Evolutionary conservation across 2,888 invertebrate genomes (phyloP), one percentile per base, ranked within the genome.

Genomic region (Neocrepidodera transversa): DNA sequence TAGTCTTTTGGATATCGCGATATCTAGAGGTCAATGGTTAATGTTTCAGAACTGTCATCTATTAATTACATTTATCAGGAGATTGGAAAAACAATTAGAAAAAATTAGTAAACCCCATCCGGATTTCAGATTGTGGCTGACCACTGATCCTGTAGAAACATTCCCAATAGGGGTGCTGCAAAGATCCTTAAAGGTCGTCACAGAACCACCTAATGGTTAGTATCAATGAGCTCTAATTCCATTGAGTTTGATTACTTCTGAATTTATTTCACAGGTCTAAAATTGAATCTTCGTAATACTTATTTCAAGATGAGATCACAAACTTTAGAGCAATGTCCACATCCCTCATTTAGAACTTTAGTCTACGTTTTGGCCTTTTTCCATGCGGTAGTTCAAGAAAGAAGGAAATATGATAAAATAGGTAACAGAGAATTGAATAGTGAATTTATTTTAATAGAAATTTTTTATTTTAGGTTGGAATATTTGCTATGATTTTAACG

Each of bases 31-130:
- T 0, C 90, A 91, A 72, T 96, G 96, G 96, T 80, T 96, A 62
- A 91, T 96, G 86, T 83, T 95, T 17, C 95, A 95, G 82, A 96
- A 96, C 80, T 96, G 95, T 63, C 96, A 96, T 76, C 81, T 96
- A 47, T 80, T 95, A 17, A 84, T 94, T 7, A 82, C 85, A 2
- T 95, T 95, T 81, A 84, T 95, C 3, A 84, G 87, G 14, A 87
- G 87, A 64, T 79, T 96, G 65, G 95, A 95, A 78, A 95, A 95
- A 74, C 85, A 87, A 66, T 79, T 96, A 49, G 95, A 95, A 74
- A 83, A 87, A 76, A 84, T 92, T 72, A 85, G 82, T 55, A 89
- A 89, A 70, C 92, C 93, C 0, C 94, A 96, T 81, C 92, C 93
- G 0, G 93, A 95, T 79, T 96, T 96, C 80, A 83, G 96, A 5